phyloP scores from a whole-genome alignment of 2,888 invertebrate genomes.

The Steromphala cineraria region DNA sequence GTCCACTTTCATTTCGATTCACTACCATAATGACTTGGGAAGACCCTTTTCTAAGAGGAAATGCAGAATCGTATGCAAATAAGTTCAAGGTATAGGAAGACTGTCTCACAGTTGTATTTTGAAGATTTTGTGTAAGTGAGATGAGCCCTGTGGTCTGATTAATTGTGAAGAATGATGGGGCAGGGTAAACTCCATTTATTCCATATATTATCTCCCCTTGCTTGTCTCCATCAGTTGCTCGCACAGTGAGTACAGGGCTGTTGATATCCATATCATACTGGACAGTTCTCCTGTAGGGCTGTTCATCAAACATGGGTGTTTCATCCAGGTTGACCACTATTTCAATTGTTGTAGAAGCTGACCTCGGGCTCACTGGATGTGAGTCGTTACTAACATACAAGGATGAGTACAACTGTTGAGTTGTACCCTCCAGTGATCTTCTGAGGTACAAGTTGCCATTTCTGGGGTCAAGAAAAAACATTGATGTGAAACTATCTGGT shows the following conservation, averaged over 20 bases:
- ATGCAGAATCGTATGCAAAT: conserved; percentile 53
- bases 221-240: neutral
- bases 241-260: neutral
- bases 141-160: conserved; percentile 30
- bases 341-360: neutral
- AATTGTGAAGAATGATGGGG: conserved; percentile 62
- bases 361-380: neutral
- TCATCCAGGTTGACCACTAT: conserved; percentile 4
- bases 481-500: conserved; percentile 29
- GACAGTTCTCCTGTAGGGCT: neutral
- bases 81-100: conserved; percentile 22
- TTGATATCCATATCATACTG: neutral
- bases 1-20: conserved; percentile 59
- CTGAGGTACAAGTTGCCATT: conserved; percentile 46
- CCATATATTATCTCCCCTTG: neutral
- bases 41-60: conserved; percentile 45
- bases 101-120: neutral
- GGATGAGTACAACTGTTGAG: neutral
- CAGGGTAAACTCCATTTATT: conserved; percentile 57
- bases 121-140: neutral
- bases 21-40: conserved; percentile 59
- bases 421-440: neutral
- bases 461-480: conserved; percentile 61
- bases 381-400: neutral
- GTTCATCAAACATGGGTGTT: neutral